A percentile compares a stretch with the other conserved stretches of the same genome.
phyloP scores from a whole-genome alignment of 2,888 invertebrate species.

The Holacanthella duospinosa region DNA sequence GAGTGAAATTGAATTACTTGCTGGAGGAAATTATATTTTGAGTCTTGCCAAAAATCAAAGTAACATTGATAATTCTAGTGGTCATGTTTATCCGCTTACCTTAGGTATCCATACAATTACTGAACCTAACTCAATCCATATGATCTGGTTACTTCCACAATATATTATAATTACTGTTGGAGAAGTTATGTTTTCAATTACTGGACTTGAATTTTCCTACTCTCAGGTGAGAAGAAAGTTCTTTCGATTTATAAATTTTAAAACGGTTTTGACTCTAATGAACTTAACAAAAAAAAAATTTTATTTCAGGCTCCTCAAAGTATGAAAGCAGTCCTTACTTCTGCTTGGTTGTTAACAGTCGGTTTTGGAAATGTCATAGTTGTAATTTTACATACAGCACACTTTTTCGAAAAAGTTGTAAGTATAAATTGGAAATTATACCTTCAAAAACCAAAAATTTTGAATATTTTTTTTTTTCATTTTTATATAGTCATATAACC shows the following conservation, averaged over 20 bases:
- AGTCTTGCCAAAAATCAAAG: conserved; percentile 5
- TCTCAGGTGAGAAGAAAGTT: conserved; percentile 51
- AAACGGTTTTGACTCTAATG: background rate
- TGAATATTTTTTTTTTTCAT: background rate
- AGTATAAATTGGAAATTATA: background rate
- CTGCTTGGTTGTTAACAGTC: conserved; percentile 49
- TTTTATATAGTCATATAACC: conserved; percentile 63
- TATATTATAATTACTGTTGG: conserved; percentile 83
- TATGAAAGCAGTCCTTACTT: conserved; percentile 52
- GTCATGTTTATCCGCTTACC: background rate
- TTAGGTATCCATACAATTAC: conserved; percentile 45
- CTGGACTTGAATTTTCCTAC: conserved; percentile 90
- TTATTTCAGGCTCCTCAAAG: conserved; percentile 44
- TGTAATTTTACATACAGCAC: conserved; percentile 39
- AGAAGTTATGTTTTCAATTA: conserved; percentile 92
- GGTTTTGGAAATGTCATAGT: conserved; percentile 52
- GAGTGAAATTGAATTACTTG: conserved; percentile 1
- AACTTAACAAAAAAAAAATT: background rate
- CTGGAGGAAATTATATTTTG: conserved; percentile 10
- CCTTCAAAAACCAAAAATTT: background rate
- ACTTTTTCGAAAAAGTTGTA: conserved; percentile 33
- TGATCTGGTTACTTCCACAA: conserved; percentile 77
- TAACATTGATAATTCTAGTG: background rate
- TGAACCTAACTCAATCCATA: conserved; percentile 55
- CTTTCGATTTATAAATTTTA: background rate